Base-by-base conservation (phyloP, 2,113 vertebrate species). In the Hepsetus odoe region DNA sequence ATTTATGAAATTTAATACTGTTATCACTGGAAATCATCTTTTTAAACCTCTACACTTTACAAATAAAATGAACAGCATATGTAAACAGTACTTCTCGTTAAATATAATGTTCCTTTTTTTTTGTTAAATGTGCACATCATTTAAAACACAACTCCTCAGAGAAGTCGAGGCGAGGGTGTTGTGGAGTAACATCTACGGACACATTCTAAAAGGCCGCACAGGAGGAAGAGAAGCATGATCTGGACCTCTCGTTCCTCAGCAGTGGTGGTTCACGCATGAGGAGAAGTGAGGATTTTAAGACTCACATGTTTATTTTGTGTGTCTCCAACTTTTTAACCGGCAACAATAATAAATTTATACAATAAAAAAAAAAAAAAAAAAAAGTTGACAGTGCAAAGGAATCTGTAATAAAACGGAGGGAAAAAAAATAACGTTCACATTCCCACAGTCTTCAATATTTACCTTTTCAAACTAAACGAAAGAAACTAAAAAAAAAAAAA, bases 1-100 rank as follows among this genome's bases (percentile, higher is more conserved):
- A 91, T 91, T 92, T 92, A 90, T 87, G 88, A 92, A 92, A 92
- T 87, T 83, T 84, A 91, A 91, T 91, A 92, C 90, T 91, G 90
- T 85, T 83, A 88, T 90, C 90, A 93, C 90, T 88, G 89, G 88
- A 91, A 92, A 91, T 90, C 76, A 83, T 89, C 82, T 86, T 88
- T 83, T 90, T 89, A 72, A 77, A 93, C 85, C 85, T 92, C 88
- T 88, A 91, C 87, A 91, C 83, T 87, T 91, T 91, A 92, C 90
- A 93, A 89, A 93, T 86, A 89, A 87, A 85, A 92, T 85, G 86
- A 86, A 90, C 86, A 85, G 59, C 73, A 84, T 89, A 90, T 90
- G 89, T 91, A 92, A 92, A 93, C 91, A 89, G 86, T 85, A 82
- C 72, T 76, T 84, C 72, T 80, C 66, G 58, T 68, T 84, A 76